Evolutionary conservation across 2,888 invertebrate genomes (phyloP).

Genomic region (Brachypterus glaber): DNA sequence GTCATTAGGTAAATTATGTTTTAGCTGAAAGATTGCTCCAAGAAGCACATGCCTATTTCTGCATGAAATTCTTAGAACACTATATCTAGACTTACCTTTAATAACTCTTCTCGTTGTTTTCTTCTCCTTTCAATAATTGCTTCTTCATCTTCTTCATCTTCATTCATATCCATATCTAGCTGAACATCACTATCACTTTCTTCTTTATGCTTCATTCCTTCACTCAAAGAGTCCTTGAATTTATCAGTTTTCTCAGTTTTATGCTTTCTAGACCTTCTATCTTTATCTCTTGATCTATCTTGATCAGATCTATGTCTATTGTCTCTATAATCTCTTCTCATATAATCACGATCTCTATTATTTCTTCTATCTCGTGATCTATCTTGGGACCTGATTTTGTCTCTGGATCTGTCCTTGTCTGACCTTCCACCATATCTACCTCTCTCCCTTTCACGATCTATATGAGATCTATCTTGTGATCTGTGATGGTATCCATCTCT

Average conservation of each 20-base stretch:
- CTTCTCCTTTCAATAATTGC: constrained; percentile 82
- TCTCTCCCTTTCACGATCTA: no score
- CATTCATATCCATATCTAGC: constrained; percentile 64
- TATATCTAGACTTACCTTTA: constrained; percentile 64
- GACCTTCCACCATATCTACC: constrained; percentile 15
- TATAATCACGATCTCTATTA: constrained; percentile 30
- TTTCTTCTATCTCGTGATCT: constrained; percentile 33
- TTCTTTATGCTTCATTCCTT: constrained; percentile 65
- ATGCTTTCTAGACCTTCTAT: constrained; percentile 31
- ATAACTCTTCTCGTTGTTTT: constrained; percentile 76
- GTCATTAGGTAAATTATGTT: no score
- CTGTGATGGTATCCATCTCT: constrained; percentile 15
- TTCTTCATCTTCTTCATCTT: constrained; percentile 88
- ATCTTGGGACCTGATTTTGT: constrained; percentile 24
- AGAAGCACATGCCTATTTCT: no score
- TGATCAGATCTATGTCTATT: constrained; percentile 26
- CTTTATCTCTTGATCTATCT: constrained; percentile 35
- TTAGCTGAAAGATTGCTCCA: no score
- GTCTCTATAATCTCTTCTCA: constrained; percentile 29
- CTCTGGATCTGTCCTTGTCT: constrained; percentile 11
- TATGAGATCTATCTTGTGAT: not conserved
- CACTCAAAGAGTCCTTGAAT: constrained; percentile 64
- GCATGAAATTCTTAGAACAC: no score
- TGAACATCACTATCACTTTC: constrained; percentile 64
- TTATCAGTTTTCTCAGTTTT: constrained; percentile 46